Percentiles rank a stretch among this genome's conserved stretches.
phyloP scores from a whole-genome alignment of 2,888 invertebrate genomes.

The Tenthredo notha region DNA sequence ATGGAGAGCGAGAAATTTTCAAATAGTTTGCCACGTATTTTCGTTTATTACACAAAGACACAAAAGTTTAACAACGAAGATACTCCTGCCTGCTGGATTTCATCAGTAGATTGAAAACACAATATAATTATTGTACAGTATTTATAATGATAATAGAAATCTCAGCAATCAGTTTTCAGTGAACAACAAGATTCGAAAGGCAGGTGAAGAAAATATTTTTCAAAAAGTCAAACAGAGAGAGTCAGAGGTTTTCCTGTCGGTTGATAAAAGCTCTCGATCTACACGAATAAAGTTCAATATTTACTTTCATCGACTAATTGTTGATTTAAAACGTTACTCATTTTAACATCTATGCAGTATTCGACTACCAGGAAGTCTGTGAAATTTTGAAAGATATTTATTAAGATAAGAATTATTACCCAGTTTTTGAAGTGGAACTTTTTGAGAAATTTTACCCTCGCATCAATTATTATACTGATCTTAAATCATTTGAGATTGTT shows the following conservation, averaged over 20 bases:
- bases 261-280: background rate
- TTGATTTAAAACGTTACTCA: background rate
- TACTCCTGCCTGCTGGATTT: background rate
- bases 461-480: background rate
- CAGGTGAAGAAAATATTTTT: background rate
- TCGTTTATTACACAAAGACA: background rate
- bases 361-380: background rate
- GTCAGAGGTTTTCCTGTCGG: background rate
- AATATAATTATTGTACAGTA: background rate
- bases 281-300: background rate
- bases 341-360: background rate
- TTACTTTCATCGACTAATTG: background rate
- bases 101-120: background rate
- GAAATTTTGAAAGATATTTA: background rate
- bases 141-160: background rate
- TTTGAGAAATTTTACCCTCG: background rate
- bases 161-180: background rate
- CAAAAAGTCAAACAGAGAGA: background rate
- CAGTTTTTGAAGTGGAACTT: background rate
- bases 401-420: background rate
- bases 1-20: background rate
- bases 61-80: background rate
- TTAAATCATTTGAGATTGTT: background rate
- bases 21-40: background rate
- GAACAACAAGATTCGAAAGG: background rate